Conservation (phyloP, 2,113 vertebrate species). For the Pardalotus punctatus region DNA sequence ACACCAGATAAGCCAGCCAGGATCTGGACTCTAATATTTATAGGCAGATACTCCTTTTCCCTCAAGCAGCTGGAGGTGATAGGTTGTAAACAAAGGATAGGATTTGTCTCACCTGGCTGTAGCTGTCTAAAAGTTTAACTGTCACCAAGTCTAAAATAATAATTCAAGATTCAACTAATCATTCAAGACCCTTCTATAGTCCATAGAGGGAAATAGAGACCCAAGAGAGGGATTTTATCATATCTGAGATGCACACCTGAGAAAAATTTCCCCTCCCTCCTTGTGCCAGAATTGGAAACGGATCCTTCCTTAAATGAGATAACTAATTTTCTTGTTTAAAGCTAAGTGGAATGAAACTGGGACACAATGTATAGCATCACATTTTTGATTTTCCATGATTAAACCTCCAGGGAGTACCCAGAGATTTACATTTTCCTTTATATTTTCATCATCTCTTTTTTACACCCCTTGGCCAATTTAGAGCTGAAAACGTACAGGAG, state of each 20-base stretch:
- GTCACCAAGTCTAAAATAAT: neutral
- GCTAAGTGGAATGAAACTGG: neutral
- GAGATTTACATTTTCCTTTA: neutral
- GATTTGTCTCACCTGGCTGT: neutral
- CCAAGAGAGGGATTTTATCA: neutral
- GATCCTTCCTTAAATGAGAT: neutral
- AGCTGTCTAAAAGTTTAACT: neutral
- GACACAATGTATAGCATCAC: neutral
- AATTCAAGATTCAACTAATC: neutral
- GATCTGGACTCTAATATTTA: neutral
- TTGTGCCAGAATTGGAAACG: neutral
- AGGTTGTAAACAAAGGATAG: neutral
- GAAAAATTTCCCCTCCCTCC: neutral
- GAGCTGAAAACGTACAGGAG: neutral
- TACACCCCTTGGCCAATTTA: neutral
- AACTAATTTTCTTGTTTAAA: slow-evolving; percentile 19
- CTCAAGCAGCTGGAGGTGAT: neutral
- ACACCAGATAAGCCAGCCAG: neutral
- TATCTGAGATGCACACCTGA: neutral
- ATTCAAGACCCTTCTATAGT: neutral
- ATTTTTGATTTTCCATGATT: neutral
- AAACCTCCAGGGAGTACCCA: neutral
- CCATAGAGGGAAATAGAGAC: neutral
- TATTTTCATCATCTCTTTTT: neutral
- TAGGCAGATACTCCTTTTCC: neutral